Percentiles rank a stretch among this genome's conserved stretches.
Evolutionary conservation across 2,888 invertebrate species (phyloP).

Genomic region (Steinernema carpocapsae): DNA sequence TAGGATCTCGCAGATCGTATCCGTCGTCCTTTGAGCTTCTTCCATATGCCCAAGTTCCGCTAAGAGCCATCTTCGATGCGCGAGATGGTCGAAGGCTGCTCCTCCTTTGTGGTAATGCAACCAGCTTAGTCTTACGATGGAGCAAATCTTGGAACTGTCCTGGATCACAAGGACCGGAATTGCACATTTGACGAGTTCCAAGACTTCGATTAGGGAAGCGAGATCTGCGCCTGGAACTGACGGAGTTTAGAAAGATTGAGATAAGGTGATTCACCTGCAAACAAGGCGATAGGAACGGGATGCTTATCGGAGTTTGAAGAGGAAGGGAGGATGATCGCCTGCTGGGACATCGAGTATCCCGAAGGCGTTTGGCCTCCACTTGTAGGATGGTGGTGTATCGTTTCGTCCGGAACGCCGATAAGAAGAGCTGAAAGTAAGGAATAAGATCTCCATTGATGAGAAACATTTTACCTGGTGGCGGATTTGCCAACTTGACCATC

Average conservation of each 20-base stretch:
- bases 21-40: slow-evolving; percentile 11
- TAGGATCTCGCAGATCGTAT: slow-evolving; percentile 34
- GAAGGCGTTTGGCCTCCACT: slow-evolving; percentile 6
- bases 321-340: slow-evolving; percentile 50
- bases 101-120: slow-evolving; percentile 28
- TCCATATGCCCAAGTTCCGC: slow-evolving; percentile 12
- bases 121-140: slow-evolving; percentile 15
- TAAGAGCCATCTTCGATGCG: background rate
- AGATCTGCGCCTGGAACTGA: slow-evolving; percentile 54
- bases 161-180: slow-evolving; percentile 61
- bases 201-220: slow-evolving; percentile 56
- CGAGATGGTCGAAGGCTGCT: slow-evolving; percentile 18
- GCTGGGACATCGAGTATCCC: slow-evolving; percentile 16
- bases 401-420: slow-evolving; percentile 64
- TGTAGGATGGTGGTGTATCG: slow-evolving; percentile 33
- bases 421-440: slow-evolving; percentile 51
- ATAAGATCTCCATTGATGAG: background rate
- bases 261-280: no score
- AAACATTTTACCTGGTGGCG: slow-evolving; percentile 57
- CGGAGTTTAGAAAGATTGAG: no score
- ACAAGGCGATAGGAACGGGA: slow-evolving; percentile 61
- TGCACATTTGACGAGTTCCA: slow-evolving; percentile 60
- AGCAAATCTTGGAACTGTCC: slow-evolving; percentile 40
- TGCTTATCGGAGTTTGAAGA: slow-evolving; percentile 56
- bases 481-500: slow-evolving; percentile 59